Base-by-base conservation (phyloP, 2,888 invertebrate species). In the Calliopum simillimum region DNA sequence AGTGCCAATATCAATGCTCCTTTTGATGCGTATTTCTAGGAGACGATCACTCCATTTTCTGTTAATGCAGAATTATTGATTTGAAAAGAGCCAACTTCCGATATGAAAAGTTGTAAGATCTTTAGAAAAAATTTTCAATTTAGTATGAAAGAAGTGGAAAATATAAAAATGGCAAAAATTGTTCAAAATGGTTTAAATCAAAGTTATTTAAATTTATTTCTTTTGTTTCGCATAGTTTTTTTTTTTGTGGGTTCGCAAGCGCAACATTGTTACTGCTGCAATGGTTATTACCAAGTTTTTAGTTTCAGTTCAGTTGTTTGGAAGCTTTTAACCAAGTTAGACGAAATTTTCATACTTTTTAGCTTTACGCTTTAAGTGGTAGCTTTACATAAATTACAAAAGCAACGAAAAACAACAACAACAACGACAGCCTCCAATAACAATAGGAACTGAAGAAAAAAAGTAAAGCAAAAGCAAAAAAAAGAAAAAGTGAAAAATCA, bases 301-400 rank as follows among this genome's bases (percentile, higher is more conserved):
- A 58, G 25, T 23, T 61, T 19, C 46, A 53, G 23, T 41, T 74
- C 73, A 77, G 77, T 77, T 72, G 71, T 47, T 41, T 49, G 63
- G 71, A 71, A 76, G 74, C 76, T 74, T 75, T 74, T 71, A 74
- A 76, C 71, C 76, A 25, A 73, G 75, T 74, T 75, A 71, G 76
- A 74, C 73, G 73, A 62, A 49, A 16, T 33, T 56, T 25, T n/a
- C n/a, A n/a, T 21, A 56, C 13, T 49, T 58, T 58, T 41, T 5
- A 67, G 67, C 47, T 33, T 33, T 33, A 33, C 33, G 2, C 33
- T 6, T 8, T 33, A 3, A 33, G 33, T 33, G 51, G 51, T 33
- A 33, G 13, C 51, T 51, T 16, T 51, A 51, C 51, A 51, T 51
- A 25, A 55, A 51, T 66, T 56, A n/a, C 49, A 73, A 63, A 46